Base-by-base conservation (phyloP, 2,888 invertebrate species). In the Biston betularia region DNA sequence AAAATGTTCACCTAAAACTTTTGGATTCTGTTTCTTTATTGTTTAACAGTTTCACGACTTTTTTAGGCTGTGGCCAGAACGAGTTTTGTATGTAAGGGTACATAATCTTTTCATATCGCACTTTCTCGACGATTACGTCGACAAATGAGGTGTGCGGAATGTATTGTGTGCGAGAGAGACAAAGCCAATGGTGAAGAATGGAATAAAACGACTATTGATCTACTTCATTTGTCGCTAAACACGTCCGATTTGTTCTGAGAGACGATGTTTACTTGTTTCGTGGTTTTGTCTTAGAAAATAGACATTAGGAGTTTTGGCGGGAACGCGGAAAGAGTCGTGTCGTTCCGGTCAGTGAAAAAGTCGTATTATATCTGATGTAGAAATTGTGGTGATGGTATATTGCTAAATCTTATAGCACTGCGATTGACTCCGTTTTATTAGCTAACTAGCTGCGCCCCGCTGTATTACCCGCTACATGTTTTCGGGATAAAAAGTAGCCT, bases 101-200 rank as follows among this genome's bases (percentile, higher is more conserved):
- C 73, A 78, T 81, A 82, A 83, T 86, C 85, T 81, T 79, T 83
- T 80, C 83, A 85, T 88, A 89, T 89, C 89, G 82, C 75, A 76
- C 78, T 84, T 89, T 89, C 88, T 84, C 74, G 81, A 78, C 89
- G 85, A 89, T 89, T 88, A 85, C 80, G 77, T 81, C 72, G 74
- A 76, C 84, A 88, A 89, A 89, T 89, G 89, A 88, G 80, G 80
- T 80, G 87, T 77, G 81, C 73, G 76, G 77, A 77, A 81, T 81
- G 84, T 82, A 82, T 85, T 82, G 83, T 82, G 82, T 79, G 83
- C 78, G 80, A 82, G 78, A 79, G 83, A 80, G 84, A 83, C 76
- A 82, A 79, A 74, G 74, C 62, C 62, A 72, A 72, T 72, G 76
- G 76, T 71, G 75, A 77, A 79, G 78, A 79, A 75, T 73, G 72